Evolutionary conservation across 1,140 invertebrate genomes (phyloP).

Genomic region (Calephelis nemesis): DNA sequence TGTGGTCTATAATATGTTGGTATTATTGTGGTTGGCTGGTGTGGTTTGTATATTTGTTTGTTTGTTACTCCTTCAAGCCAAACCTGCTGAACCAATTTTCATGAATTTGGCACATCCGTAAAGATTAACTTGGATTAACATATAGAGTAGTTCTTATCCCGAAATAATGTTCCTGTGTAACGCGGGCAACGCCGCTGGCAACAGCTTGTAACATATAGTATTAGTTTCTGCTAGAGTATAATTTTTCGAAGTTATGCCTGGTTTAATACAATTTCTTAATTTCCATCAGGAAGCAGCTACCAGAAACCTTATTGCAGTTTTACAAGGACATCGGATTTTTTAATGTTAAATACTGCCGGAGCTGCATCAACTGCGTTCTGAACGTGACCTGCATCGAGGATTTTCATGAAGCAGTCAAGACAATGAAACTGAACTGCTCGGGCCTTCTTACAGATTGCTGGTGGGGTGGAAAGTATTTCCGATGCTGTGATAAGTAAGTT

Average conservation of each 20-base stretch:
- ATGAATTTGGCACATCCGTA: too few species aligned
- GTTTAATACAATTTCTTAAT: constrained; percentile 2
- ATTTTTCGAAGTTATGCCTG: too few species aligned
- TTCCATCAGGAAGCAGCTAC: not conserved
- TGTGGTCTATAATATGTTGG: too few species aligned
- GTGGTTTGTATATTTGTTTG: too few species aligned
- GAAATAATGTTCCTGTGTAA: too few species aligned
- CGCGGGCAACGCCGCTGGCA: too few species aligned
- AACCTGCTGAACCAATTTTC: too few species aligned
- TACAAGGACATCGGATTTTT: constrained; percentile 52
- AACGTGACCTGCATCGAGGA: constrained; percentile 47
- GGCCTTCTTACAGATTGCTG: constrained; percentile 54
- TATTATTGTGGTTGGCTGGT: too few species aligned
- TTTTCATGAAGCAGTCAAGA: constrained; percentile 32
- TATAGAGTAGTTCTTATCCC: too few species aligned
- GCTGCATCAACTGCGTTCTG: constrained; percentile 42
- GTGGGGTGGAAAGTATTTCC: constrained; percentile 49
- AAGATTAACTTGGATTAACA: too few species aligned
- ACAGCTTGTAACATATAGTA: not conserved
- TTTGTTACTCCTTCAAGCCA: too few species aligned
- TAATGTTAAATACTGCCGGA: constrained; percentile 51
- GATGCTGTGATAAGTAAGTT: constrained; percentile 56
- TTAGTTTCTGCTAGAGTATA: too few species aligned
- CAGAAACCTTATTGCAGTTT: constrained; percentile 30
- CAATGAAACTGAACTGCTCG: constrained; percentile 44